Evolutionary conservation across 2,797 vertebrate species (phyloP), one percentile per base, ranked within the genome.

Genomic region (Triplophysa bombifrons): DNA sequence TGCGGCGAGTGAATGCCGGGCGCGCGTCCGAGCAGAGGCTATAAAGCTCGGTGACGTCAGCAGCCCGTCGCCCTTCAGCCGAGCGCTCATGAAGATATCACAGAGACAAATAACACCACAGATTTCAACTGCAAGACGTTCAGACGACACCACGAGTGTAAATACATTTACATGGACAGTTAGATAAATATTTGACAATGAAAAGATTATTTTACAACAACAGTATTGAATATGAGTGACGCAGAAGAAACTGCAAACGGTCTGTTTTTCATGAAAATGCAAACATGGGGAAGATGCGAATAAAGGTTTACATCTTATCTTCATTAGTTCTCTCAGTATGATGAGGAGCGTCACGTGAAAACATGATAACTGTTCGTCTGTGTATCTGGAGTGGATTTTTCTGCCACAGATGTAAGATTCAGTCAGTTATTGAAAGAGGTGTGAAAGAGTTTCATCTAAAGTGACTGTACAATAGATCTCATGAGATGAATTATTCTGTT

Each of bases 31-130:
- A 46, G 83, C 83, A 71, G 80, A 82, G 53, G 87, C 83, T 92
- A 91, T 93, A 93, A 91, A 91, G 69, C 78, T 55, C 10, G 7
- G 78, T 90, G 89, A 93, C 90, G 93, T 93, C 91, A 92, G 70
- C 56, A 19, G 16, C 19, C 13, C 58, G 2, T 68, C 50, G n/a
- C 69, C 55, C 4, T 16, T 10, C n/a, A 14, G 17, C 41, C 20
- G 22, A 27, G 55, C 11, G n/a, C 55, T 20, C 11, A 20, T 11
- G n/a, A 56, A 20, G 8, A 56, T 9, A 56, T 56, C 8, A 53
- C 5, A 53, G 51, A 46, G 44, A 46, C 9, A 46, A 46, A 46
- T 46, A 2, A 46, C 44, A 46, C 34, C 34, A 8, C 1, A 38
- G 34, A 38, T 8, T 38, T 0, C 34, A 34, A 34, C 34, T 34